phyloP scores from a whole-genome alignment of 2,113 vertebrate species.

The Garra rufa region DNA sequence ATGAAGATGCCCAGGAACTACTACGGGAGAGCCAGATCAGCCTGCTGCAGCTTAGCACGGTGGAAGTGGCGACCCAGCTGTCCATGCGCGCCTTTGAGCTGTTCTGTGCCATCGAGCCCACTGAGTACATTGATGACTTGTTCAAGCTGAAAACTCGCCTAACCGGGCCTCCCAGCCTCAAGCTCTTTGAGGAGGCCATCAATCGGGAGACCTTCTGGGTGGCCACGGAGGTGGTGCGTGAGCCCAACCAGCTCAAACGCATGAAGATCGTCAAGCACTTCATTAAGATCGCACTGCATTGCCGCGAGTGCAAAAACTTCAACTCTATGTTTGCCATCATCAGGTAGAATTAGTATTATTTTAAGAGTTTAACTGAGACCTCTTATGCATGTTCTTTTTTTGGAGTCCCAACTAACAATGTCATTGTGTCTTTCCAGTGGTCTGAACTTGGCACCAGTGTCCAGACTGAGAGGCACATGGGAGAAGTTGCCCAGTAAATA shows the following conservation, averaged over 20 bases:
- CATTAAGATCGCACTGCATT: conserved; percentile 98
- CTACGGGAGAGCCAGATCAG: conserved; percentile 92
- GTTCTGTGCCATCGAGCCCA: conserved; percentile 97
- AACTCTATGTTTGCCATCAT: conserved; percentile 99
- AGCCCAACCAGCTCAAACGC: conserved; percentile 95
- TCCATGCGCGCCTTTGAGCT: conserved; percentile 97
- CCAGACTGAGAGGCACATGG: conserved; percentile 95
- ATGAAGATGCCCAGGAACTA: conserved; percentile 96
- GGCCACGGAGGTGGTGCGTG: conserved; percentile 91
- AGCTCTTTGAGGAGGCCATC: conserved; percentile 96
- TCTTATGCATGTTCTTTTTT: not conserved
- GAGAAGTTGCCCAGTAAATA: conserved; percentile 99
- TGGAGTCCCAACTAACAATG: not conserved
- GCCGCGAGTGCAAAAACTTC: conserved; percentile 99
- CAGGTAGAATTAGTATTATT: conserved; percentile 76
- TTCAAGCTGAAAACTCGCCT: conserved; percentile 89
- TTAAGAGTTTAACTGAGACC: not conserved
- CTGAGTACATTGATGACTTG: conserved; percentile 96
- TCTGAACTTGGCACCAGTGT: conserved; percentile 93
- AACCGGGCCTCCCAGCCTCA: conserved; percentile 86
- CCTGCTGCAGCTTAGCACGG: conserved; percentile 92
- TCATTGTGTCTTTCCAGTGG: conserved; percentile 76
- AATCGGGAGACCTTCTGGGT: conserved; percentile 99
- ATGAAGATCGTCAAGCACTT: conserved; percentile 99
- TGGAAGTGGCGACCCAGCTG: conserved; percentile 95